These are phyloP conservation scores for Nixonia krombeini DNA, from an alignment of 1,140 invertebrate species.

Conservation along the genomic window DNA sequence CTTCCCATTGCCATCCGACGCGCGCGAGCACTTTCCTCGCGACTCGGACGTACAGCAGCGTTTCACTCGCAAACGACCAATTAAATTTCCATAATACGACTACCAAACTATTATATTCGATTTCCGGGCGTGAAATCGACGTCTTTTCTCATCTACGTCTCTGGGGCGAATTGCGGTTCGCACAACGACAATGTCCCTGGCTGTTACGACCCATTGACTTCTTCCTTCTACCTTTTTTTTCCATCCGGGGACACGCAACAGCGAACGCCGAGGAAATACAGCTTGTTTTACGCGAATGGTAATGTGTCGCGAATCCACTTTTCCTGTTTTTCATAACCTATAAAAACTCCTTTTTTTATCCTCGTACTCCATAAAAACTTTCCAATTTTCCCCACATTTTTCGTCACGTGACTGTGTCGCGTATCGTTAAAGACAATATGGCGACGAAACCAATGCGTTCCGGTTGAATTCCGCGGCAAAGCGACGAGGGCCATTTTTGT, in stretches of 20 bases:
- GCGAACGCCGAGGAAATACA: too few species aligned
- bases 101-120: constrained; percentile 46
- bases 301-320: too few species aligned
- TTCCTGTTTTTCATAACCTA: too few species aligned
- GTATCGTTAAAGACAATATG: too few species aligned
- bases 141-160: constrained; percentile 30
- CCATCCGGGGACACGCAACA: too few species aligned
- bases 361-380: background rate
- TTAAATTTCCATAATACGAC: constrained; percentile 51
- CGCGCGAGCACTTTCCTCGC: constrained; percentile 32
- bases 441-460: too few species aligned
- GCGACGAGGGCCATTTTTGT: constrained; percentile 4
- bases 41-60: constrained; percentile 24
- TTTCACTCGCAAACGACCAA: constrained; percentile 49
- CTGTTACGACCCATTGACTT: constrained; percentile 4
- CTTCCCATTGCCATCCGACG: constrained; percentile 25
- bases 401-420: too few species aligned
- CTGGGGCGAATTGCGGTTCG: constrained; percentile 10
- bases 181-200: constrained; percentile 17
- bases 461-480: too few species aligned
- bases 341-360: background rate
- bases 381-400: background rate
- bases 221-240: too few species aligned
- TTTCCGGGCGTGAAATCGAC: constrained; percentile 33
- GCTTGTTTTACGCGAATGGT: too few species aligned